These are phyloP conservation scores for Naja naja DNA, from an alignment of 2,113 vertebrate species.

Conservation along the genomic window DNA sequence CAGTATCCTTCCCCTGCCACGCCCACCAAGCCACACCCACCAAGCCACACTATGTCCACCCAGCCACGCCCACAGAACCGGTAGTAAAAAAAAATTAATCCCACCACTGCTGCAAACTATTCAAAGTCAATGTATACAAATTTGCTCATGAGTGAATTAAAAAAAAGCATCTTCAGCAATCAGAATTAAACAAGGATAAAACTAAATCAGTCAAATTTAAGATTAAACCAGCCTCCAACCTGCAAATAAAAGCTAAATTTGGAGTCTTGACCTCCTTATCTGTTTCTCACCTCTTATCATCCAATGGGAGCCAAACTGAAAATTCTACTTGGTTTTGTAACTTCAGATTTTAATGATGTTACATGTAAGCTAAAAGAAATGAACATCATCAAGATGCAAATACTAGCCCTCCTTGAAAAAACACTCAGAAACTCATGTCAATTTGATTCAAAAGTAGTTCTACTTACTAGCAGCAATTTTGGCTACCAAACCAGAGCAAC, in stretches of 20 bases:
- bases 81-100: no score
- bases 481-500: neutral
- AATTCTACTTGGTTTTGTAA: neutral
- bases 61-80: no score
- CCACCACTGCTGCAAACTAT: neutral
- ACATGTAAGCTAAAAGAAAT: neutral
- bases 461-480: neutral
- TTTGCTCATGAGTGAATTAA: neutral
- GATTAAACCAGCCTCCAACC: neutral
- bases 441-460: neutral
- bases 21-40: no score
- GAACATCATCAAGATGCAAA: neutral
- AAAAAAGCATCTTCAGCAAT: neutral
- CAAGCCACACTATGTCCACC: no score
- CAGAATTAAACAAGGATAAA: neutral
- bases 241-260: neutral
- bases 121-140: neutral
- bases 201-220: neutral
- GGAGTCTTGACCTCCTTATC: neutral
- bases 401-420: neutral
- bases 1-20: no score
- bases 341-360: neutral
- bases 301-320: neutral
- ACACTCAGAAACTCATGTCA: neutral
- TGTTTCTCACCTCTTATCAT: neutral